These are phyloP conservation scores for Labeo catla DNA, from an alignment of 2,113 vertebrate species.

Conservation along the genomic window DNA sequence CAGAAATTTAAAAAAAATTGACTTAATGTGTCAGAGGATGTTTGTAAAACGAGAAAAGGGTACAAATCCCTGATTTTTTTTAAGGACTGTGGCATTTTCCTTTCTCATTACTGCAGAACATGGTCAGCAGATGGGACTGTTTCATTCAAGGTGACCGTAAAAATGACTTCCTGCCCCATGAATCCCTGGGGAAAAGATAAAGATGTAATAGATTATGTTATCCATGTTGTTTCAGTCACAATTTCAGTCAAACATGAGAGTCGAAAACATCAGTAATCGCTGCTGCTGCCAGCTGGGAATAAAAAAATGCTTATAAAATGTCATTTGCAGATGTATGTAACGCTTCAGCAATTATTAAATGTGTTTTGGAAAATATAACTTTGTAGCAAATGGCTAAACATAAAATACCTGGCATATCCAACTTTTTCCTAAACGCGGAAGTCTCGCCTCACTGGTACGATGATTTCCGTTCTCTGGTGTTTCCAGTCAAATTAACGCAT, in stretches of 20 bases:
- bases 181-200: neutral
- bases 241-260: neutral
- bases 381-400: neutral
- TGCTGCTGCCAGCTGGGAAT: neutral
- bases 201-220: neutral
- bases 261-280: neutral
- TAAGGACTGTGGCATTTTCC: neutral
- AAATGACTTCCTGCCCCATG: neutral
- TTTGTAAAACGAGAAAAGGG: neutral
- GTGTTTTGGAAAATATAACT: neutral
- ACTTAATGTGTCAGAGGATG: neutral
- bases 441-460: too few species aligned
- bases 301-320: neutral
- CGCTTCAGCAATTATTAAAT: neutral
- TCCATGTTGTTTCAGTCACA: neutral
- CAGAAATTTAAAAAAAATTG: neutral
- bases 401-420: neutral
- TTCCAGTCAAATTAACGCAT: too few species aligned
- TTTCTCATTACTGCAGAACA: neutral
- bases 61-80: neutral
- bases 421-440: too few species aligned
- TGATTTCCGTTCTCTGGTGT: too few species aligned
- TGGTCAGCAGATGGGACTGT: neutral
- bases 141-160: conserved; percentile 2
- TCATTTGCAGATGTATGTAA: neutral